Percentiles rank a stretch among this genome's conserved stretches.
Conservation (phyloP, 2,113 vertebrate genomes). For the Cyanistes caeruleus region DNA sequence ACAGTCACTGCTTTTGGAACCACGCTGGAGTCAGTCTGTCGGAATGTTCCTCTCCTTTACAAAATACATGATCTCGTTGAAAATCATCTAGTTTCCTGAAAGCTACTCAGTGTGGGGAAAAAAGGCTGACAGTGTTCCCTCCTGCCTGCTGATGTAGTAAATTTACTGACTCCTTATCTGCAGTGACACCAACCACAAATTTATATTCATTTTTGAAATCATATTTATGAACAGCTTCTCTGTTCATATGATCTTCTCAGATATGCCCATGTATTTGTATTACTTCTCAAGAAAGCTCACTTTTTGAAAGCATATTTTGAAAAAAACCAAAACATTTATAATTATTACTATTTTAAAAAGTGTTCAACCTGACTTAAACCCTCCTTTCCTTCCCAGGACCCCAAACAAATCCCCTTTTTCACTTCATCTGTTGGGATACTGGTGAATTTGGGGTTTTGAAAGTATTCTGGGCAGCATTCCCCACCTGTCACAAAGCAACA, state of each 20-base stretch:
- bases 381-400: neutral
- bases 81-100: constrained; percentile 68
- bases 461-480: neutral
- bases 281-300: neutral
- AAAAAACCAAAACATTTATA: neutral
- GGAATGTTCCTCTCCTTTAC: constrained; percentile 51
- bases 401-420: neutral
- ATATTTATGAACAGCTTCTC: constrained; percentile 26
- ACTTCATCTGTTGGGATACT: neutral
- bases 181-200: neutral
- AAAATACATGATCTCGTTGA: constrained; percentile 62
- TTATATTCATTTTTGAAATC: neutral
- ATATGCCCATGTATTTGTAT: neutral
- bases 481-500: neutral
- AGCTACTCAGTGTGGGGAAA: neutral
- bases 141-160: constrained; percentile 33
- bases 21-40: constrained; percentile 66
- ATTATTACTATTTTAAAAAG: neutral
- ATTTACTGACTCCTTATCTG: constrained; percentile 37
- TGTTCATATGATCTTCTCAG: neutral
- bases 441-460: neutral
- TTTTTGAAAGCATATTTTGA: neutral
- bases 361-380: neutral
- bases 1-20: constrained; percentile 65
- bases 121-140: constrained; percentile 51